A percentile compares a stretch with the other conserved stretches of the same genome.
phyloP scores from a whole-genome alignment of 2,113 vertebrate species.

The Macquaria ambigua region DNA sequence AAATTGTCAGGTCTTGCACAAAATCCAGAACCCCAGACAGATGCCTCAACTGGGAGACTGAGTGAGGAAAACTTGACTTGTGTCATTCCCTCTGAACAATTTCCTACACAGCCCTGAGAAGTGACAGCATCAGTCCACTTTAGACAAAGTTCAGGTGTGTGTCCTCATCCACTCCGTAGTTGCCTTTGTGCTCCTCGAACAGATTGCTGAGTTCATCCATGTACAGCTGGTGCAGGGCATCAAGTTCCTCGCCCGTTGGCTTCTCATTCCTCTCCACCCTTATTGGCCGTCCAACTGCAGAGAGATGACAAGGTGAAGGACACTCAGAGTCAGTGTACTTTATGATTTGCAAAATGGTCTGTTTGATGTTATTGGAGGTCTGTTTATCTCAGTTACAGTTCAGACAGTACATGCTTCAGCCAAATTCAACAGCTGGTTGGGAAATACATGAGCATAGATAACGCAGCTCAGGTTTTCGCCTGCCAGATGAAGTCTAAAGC shows the following conservation, averaged over 20 bases:
- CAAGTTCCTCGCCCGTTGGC: constrained; percentile 86
- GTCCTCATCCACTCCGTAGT: constrained; percentile 88
- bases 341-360: constrained; percentile 8
- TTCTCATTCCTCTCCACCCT: constrained; percentile 83
- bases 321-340: constrained; percentile 19
- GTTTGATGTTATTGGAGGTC: not conserved
- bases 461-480: not conserved
- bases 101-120: not conserved
- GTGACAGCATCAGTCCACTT: constrained; percentile 29
- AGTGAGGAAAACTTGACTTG: constrained; percentile 34
- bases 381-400: not conserved
- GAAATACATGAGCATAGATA: constrained; percentile 1
- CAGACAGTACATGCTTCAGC: constrained; percentile 8
- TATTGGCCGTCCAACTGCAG: constrained; percentile 91
- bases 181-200: constrained; percentile 93
- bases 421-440: constrained; percentile 39
- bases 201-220: constrained; percentile 87
- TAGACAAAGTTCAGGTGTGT: constrained; percentile 90
- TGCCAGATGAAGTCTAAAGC: not conserved
- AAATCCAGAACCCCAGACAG: constrained; percentile 25
- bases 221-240: constrained; percentile 89
- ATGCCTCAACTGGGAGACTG: constrained; percentile 13
- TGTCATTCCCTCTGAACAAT: constrained; percentile 6
- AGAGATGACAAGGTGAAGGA: constrained; percentile 39
- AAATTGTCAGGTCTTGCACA: constrained; percentile 41